Base-by-base conservation (phyloP, 2,797 vertebrate genomes). In the Perdix hodgsoniae region DNA sequence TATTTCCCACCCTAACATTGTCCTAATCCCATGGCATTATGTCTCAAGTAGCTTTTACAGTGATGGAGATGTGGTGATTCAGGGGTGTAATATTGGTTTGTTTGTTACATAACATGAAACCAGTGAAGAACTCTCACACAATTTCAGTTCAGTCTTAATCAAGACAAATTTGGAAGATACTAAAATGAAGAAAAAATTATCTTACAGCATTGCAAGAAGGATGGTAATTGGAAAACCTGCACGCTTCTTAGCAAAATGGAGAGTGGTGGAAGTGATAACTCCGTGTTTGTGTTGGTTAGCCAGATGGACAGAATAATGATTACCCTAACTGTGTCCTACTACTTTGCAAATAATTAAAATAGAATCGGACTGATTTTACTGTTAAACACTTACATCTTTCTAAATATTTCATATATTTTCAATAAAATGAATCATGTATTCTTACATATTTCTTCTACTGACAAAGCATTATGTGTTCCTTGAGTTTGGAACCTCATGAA, bases 1-100 rank as follows among this genome's bases (percentile, higher is more conserved):
- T 31, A 39, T 52, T 47, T 61, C 29, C 61, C 44, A 70, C 8
- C 10, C 40, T 81, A 50, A 40, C 52, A 31, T 10, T 40, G 5
- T 75, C 57, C 66, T 59, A 74, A 40, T 27, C 23, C 52, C 57
- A 42, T 16, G 21, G n/a, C 40, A 86, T 14, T 11, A 37, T 19
- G 19, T 61, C 49, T 87, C 75, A 86, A 59, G 49, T 47, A 88
- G 45, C 49, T 92, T 93, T 91, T 72, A 81, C 22, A 57, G 75
- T 85, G 95, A 89, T 69, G 45, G 89, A 78, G 88, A 87, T 70
- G 35, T 42, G 90, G 85, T 91, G 37, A 45, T 94, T 88, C 72
- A 73, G 33, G 4, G 8, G 23, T 83, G 19, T 71, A 73, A 42
- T 42, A 86, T 83, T 93, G 91, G 81, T 11, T 71, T 44, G 24